Evolutionary conservation across 2,797 vertebrate genomes (phyloP).

Genomic region (Bradypus variegatus): DNA sequence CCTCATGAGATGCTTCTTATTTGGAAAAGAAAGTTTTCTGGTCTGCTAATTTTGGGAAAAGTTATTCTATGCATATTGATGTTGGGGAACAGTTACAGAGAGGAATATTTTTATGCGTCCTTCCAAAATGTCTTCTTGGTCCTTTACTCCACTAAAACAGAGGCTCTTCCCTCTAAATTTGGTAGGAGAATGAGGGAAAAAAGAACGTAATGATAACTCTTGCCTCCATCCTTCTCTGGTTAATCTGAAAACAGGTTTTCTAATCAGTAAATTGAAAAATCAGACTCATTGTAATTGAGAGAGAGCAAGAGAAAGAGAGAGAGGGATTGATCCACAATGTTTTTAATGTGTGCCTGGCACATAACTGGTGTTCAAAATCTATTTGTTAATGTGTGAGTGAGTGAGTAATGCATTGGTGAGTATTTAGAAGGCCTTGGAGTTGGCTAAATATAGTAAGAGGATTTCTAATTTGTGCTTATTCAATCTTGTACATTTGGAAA

Average conservation of each 20-base stretch:
- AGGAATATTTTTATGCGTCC: neutral
- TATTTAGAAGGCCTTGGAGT: neutral
- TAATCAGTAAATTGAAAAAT: neutral
- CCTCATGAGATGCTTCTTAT: constrained; percentile 14
- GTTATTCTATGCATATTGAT: neutral
- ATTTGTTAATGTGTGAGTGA: neutral
- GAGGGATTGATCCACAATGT: neutral
- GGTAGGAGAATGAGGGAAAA: neutral
- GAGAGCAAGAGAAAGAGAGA: neutral
- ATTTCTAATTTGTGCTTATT: neutral
- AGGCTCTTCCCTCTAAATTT: neutral
- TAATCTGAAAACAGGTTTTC: neutral
- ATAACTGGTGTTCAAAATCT: neutral
- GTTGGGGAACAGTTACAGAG: neutral
- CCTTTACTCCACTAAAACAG: neutral
- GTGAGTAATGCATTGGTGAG: neutral
- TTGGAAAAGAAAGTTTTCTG: neutral
- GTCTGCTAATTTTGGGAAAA: constrained; percentile 28
- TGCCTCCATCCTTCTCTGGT: neutral
- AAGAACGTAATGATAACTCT: neutral
- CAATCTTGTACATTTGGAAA: neutral
- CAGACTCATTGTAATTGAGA: neutral
- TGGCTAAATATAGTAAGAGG: neutral
- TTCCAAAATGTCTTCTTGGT: neutral
- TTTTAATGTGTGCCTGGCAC: neutral